phyloP scores from a whole-genome alignment of 2,888 invertebrate species.

The Mimas tiliae region DNA sequence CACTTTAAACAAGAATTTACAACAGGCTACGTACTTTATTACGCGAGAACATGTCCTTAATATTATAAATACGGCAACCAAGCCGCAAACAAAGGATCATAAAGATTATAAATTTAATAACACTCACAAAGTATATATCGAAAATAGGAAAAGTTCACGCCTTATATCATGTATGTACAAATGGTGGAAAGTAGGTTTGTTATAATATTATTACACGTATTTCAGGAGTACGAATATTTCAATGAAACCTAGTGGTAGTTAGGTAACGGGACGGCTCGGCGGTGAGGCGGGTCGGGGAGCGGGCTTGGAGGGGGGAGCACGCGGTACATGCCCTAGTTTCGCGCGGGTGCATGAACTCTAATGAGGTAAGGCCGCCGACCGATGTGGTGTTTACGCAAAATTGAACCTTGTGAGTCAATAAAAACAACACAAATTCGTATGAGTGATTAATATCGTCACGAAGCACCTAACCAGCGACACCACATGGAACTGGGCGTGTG shows the following conservation, averaged over 20 bases:
- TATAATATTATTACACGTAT: constrained; percentile 17
- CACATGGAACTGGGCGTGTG: constrained; percentile 62
- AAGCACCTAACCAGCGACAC: constrained; percentile 76
- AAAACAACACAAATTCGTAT: constrained; percentile 53
- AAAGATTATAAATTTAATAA: constrained; percentile 24
- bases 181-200: constrained; percentile 42
- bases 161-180: neutral
- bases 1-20: constrained; percentile 46
- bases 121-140: constrained; percentile 1
- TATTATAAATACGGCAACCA: constrained; percentile 48
- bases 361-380: constrained; percentile 86
- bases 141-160: neutral
- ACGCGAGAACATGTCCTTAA: constrained; percentile 51
- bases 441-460: constrained; percentile 68
- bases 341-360: constrained; percentile 84
- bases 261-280: constrained; percentile 70
- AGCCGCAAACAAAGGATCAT: constrained; percentile 33
- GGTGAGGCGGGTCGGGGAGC: constrained; percentile 48
- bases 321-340: constrained; percentile 83
- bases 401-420: constrained; percentile 56
- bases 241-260: constrained; percentile 77
- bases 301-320: constrained; percentile 60
- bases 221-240: constrained; percentile 59
- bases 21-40: constrained; percentile 41
- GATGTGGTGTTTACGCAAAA: constrained; percentile 59